Base-by-base conservation (phyloP, 2,797 vertebrate genomes). In the Luscinia luscinia region DNA sequence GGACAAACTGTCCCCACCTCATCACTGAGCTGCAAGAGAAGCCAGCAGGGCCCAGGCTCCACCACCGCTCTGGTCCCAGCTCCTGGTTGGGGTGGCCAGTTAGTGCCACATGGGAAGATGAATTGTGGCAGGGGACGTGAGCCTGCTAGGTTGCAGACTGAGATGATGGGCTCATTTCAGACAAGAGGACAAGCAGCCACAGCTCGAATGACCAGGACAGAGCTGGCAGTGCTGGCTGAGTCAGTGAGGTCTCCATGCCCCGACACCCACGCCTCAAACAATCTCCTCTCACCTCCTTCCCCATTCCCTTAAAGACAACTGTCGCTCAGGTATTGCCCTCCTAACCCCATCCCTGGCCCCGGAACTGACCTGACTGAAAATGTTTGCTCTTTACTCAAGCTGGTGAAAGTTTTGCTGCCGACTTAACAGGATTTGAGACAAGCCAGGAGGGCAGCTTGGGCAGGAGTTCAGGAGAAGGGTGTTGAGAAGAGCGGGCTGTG, bases 241-340 rank as follows among this genome's bases (percentile, higher is more conserved):
- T 93, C 93, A 91, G 66, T 40, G 34, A 90, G 95, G 95, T 96
- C 94, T 96, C 96, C 96, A 88, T 94, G 94, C 80, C 92, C 94
- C 91, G 91, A 93, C 95, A 95, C 67, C 88, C 93, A 52, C 59
- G 92, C 94, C 95, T 88, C 84, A 87, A 96, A 90, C 80, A 66
- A 96, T 94, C 88, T 91, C 34, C 82, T 94, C 82, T 91, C 41
- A 26, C 58, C 66, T 84, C 74, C 30, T 67, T 76, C 74, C 74
- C 80, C 52, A 6, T 41, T 69, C 82, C 14, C 45, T 27, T 66
- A 79, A 70, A 88, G 85, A 86, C 70, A 90, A 66, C 62, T 59
- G 85, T 34, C n/a, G n/a, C 52, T 63, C 80, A 81, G 84, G 63
- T 84, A 61, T 59, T 92, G 63, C 72, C 45, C 62, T 69, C 63